Conservation (phyloP, 2,113 vertebrate genomes). For the Rhinolophus ferrumequinum region DNA sequence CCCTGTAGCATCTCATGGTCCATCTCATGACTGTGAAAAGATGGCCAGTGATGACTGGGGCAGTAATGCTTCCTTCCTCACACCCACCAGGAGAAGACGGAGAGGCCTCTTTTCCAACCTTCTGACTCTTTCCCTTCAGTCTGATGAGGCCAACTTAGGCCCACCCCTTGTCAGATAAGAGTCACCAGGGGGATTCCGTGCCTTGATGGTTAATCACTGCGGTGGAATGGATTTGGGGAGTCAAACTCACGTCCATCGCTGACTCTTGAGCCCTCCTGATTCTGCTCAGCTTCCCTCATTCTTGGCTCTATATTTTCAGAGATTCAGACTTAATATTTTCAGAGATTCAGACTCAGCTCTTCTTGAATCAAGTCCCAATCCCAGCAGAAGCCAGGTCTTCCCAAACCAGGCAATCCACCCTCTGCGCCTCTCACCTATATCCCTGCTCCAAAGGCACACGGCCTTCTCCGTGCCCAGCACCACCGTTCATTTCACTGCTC, state of each 20-base stretch:
- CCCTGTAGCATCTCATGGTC: neutral
- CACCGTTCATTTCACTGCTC: fast-evolving
- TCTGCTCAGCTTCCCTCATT: neutral
- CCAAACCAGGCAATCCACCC: fast-evolving
- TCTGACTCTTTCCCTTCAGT: neutral
- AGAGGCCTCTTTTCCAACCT: neutral
- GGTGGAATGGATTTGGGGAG: too few species aligned
- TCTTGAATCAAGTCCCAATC: too few species aligned
- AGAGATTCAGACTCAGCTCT: neutral
- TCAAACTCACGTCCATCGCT: fast-evolving
- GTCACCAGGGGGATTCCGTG: neutral
- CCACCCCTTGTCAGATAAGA: fast-evolving
- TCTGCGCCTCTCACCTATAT: neutral
- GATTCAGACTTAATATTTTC: neutral
- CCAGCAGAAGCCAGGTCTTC: neutral
- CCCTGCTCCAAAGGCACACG: too few species aligned
- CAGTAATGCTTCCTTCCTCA: neutral
- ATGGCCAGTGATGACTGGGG: neutral
- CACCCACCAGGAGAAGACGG: neutral
- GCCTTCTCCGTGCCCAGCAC: fast-evolving
- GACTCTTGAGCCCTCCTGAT: fast-evolving
- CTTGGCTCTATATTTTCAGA: neutral
- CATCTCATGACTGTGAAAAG: neutral
- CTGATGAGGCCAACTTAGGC: neutral
- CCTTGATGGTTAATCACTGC: fast-evolving